Conservation (phyloP, 1,140 invertebrate species). For the Brachionus rotundiformis region DNA sequence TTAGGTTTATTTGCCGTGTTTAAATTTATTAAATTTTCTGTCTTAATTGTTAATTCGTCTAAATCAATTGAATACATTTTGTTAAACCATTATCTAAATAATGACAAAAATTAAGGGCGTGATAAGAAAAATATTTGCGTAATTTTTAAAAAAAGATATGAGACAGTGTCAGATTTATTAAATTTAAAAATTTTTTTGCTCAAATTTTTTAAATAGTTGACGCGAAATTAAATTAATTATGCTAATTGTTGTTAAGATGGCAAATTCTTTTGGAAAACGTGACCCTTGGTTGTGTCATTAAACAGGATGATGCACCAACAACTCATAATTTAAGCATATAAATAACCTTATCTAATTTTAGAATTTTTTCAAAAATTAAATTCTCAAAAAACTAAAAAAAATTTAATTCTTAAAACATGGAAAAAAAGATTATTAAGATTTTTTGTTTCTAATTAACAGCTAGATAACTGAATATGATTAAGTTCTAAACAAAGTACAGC, state of each 20-base stretch:
- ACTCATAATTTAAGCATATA: neutral
- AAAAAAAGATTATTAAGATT: too few species aligned
- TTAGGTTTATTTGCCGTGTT: neutral
- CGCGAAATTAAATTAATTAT: constrained; percentile 11
- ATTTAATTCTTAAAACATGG: too few species aligned
- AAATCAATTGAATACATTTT: constrained; percentile 41
- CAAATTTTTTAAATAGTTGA: constrained; percentile 13
- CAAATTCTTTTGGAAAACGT: neutral
- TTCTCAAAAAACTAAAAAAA: too few species aligned
- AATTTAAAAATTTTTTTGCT: neutral
- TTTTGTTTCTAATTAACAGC: neutral
- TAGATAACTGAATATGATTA: neutral
- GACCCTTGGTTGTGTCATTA: neutral
- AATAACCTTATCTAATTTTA: too few species aligned
- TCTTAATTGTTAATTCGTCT: constrained; percentile 20
- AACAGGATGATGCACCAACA: neutral
- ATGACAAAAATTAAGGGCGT: neutral
- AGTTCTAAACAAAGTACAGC: neutral
- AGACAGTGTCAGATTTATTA: constrained; percentile 14
- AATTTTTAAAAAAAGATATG: neutral
- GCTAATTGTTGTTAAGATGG: constrained; percentile 13
- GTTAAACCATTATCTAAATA: constrained; percentile 31
- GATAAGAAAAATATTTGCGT: neutral
- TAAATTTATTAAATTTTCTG: constrained; percentile 28
- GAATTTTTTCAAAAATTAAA: too few species aligned